Evolutionary conservation across 2,113 vertebrate species (phyloP).

Genomic region (Tautogolabrus adspersus): DNA sequence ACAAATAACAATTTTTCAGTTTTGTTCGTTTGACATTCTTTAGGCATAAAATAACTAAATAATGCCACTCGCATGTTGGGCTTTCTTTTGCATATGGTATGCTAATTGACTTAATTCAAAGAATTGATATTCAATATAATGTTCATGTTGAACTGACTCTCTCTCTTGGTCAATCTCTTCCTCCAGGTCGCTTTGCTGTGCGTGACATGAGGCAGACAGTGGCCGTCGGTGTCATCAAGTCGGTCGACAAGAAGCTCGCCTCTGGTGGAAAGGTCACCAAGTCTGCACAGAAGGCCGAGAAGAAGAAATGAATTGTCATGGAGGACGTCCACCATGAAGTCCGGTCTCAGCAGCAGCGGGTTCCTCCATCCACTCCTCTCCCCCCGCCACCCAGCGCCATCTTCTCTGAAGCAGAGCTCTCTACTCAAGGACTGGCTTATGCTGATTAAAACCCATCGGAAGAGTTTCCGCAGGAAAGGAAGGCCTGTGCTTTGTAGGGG

Average conservation of each 20-base stretch:
- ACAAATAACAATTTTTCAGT: no score
- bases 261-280: slow-evolving; percentile 83
- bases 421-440: slow-evolving; percentile 87
- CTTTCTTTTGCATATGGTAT: background rate
- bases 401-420: slow-evolving; percentile 77
- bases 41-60: no score
- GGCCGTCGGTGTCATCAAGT: slow-evolving; percentile 87
- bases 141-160: background rate
- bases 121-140: background rate
- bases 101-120: background rate
- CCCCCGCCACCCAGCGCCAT: slow-evolving; percentile 51
- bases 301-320: slow-evolving; percentile 82
- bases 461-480: slow-evolving; percentile 88
- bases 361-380: slow-evolving; percentile 23
- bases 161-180: background rate
- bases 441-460: slow-evolving; percentile 85
- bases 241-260: slow-evolving; percentile 81
- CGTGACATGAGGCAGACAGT: slow-evolving; percentile 87
- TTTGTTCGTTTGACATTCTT: no score
- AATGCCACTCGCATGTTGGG: no score
- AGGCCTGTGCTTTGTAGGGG: slow-evolving; percentile 53
- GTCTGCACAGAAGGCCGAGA: slow-evolving; percentile 83
- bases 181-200: slow-evolving; percentile 82
- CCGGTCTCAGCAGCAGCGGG: slow-evolving; percentile 52
- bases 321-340: slow-evolving; percentile 54